Percentiles rank a stretch among this genome's conserved stretches.
Conservation (phyloP, 2,113 vertebrate species). For the Gopherus evgoodei region DNA sequence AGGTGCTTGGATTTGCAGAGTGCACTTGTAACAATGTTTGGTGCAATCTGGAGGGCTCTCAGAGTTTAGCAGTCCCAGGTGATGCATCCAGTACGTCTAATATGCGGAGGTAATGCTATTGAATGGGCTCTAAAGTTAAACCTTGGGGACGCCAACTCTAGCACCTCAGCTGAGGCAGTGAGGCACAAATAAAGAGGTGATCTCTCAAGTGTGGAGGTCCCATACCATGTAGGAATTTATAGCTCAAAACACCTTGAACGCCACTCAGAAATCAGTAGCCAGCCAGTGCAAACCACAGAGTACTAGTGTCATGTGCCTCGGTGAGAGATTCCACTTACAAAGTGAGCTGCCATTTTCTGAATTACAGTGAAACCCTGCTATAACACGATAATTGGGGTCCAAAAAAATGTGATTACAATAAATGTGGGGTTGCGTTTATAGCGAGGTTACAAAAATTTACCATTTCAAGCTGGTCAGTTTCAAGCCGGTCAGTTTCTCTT, state of each 20-base stretch:
- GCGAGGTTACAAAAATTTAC: no score
- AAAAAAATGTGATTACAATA: no score
- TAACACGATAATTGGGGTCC: no score
- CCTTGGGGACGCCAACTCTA: neutral
- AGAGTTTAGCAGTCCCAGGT: neutral
- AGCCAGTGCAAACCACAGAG: neutral
- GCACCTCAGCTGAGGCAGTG: neutral
- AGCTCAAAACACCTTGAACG: neutral
- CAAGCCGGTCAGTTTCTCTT: no score
- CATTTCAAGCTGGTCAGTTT: no score
- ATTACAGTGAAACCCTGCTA: neutral
- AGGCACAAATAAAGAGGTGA: neutral
- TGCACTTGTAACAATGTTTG: neutral
- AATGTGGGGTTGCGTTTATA: no score
- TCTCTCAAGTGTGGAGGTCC: neutral
- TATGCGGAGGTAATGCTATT: neutral
- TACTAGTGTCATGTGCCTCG: neutral
- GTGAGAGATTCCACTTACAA: neutral
- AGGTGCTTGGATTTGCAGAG: neutral
- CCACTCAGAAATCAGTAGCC: neutral
- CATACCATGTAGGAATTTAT: neutral
- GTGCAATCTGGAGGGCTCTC: neutral
- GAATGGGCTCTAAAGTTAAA: no score
- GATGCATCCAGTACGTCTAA: neutral
- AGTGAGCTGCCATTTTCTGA: neutral